phyloP scores from a whole-genome alignment of 2,113 vertebrate genomes.

The Motacilla tschutschensis region DNA sequence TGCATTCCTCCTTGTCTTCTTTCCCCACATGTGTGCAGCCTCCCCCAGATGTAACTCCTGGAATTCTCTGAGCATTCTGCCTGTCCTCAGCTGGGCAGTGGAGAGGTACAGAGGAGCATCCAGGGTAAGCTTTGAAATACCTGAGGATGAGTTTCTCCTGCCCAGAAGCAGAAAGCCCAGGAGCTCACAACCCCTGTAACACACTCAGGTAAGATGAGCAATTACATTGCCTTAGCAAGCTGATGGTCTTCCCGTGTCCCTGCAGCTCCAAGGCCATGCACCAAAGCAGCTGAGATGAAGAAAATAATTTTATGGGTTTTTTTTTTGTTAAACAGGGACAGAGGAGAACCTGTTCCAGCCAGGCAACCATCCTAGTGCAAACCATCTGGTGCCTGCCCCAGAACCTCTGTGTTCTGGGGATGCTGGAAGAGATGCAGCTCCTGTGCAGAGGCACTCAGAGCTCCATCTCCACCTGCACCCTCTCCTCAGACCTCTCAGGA shows the following conservation, averaged over 20 bases:
- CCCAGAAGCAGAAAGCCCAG: not conserved
- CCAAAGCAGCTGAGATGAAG: not conserved
- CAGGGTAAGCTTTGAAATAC: not conserved
- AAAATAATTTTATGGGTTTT: not conserved
- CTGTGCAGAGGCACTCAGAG: not conserved
- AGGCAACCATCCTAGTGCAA: not conserved
- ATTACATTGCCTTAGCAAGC: accelerated
- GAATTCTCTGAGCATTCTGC: not conserved
- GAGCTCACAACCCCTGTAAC: not conserved
- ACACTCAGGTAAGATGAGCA: not conserved
- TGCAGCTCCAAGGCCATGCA: accelerated
- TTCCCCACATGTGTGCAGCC: accelerated
- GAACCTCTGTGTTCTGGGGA: not conserved
- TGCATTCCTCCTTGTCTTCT: not conserved
- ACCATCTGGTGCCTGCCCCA: too few species aligned
- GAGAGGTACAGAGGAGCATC: not conserved
- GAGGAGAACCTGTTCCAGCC: not conserved
- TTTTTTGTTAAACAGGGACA: not conserved
- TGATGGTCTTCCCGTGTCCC: accelerated
- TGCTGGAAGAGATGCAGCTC: not conserved
- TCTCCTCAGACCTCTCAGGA: not conserved
- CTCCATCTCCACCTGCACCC: not conserved
- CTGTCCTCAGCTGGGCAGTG: not conserved
- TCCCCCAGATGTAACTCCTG: accelerated
- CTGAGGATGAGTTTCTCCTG: not conserved